Evolutionary conservation across 2,113 vertebrate genomes (phyloP), one percentile per base, ranked within the genome.

Genomic region (Cairina moschata): DNA sequence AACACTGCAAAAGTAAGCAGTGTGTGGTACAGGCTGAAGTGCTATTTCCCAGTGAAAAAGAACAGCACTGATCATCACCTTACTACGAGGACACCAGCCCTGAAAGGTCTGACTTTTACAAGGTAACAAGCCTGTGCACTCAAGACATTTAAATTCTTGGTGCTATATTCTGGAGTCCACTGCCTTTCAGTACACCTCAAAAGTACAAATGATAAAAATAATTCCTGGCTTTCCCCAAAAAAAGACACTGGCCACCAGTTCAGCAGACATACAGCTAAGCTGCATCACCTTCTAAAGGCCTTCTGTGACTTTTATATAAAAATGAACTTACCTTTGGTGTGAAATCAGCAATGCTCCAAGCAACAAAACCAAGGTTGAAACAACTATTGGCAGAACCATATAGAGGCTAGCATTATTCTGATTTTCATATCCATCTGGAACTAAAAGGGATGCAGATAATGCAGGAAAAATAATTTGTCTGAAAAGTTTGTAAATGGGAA

Each of bases 301-400:
- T 17, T 17, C 29, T 18, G 31, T 14, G 55, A 34, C 6, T 55
- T 40, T 3, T 2, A 8, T 6, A 3, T 3, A 6, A 25, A 14
- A 65, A 23, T 1, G 8, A 60, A 55, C 95, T 87, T 98, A 99
- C 99, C 98, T 99, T 91, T 99, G 99, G 90, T 99, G 99, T 4
- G 98, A 98, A 92, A 99, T 87, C 96, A 99, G 86, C 63, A 99
- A 75, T 0, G 94, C 98, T 96, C 98, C 98, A 58, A 99, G 96
- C 86, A 99, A 73, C 59, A 99, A 91, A 36, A 99, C 83, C 0
- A 97, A 98, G 56, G 98, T 98, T 68, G 99, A 98, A 72, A 98
- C 97, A 80, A 99, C 97, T 81, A 99, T 96, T 56, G 98, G 98
- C 90, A 99, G 93, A 34, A 99, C 97, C 79, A 98, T 52, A 68